Conservation (phyloP, 2,888 invertebrate genomes). For the Eutolmus rufibarbis region DNA sequence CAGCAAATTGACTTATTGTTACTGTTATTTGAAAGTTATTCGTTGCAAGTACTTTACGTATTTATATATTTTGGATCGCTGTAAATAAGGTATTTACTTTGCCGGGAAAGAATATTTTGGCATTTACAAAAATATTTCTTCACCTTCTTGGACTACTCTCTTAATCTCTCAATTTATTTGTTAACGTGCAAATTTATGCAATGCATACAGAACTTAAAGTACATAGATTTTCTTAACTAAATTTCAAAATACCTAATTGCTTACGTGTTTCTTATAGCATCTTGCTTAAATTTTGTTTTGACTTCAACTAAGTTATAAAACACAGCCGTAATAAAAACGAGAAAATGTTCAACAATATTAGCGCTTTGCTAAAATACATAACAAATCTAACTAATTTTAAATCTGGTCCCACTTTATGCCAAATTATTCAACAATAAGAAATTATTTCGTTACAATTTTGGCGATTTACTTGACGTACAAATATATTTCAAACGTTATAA, state of each 20-base stretch:
- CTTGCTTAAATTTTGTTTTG: not conserved
- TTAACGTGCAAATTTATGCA: not conserved
- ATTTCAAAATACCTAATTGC: not conserved
- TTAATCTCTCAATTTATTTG: not conserved
- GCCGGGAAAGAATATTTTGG: not conserved
- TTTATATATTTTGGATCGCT: not conserved
- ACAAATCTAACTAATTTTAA: not conserved
- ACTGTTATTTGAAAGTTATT: conserved; percentile 4
- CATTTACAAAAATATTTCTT: not conserved
- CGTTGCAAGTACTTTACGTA: not conserved
- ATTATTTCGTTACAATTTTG: not conserved
- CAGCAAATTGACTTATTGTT: conserved; percentile 20
- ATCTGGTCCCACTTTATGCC: not conserved
- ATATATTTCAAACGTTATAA: not conserved
- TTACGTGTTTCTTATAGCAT: not conserved
- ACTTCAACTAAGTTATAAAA: not conserved
- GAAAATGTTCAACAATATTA: not conserved
- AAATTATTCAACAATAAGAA: not conserved
- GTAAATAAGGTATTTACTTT: not conserved
- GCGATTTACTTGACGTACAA: not conserved
- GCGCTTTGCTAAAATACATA: not conserved
- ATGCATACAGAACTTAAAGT: not conserved
- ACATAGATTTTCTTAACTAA: not conserved
- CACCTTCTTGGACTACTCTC: not conserved
- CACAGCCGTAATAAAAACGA: not conserved